These are phyloP conservation scores for Girardia tigrina DNA, from an alignment of 2,888 invertebrate genomes.

Conservation along the genomic window DNA sequence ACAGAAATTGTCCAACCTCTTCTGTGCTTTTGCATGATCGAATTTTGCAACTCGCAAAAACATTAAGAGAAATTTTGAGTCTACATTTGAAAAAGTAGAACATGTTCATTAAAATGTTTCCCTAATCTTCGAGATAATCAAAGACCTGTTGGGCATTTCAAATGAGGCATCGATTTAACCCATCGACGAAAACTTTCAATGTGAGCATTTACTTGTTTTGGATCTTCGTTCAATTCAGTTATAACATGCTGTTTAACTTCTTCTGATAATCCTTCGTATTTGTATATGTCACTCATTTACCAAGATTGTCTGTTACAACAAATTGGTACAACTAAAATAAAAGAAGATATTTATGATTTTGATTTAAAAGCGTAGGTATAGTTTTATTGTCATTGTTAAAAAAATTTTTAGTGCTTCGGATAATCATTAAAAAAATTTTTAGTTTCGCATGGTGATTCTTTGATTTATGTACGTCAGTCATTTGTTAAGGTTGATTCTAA, in stretches of 20 bases:
- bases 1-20: constrained; percentile 26
- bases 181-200: constrained; percentile 34
- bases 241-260: constrained; percentile 44
- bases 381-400: no score
- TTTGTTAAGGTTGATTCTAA: no score
- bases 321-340: no score
- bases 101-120: neutral
- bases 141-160: constrained; percentile 34
- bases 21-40: constrained; percentile 21
- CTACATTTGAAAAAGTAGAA: no score
- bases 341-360: no score
- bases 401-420: no score
- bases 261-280: neutral
- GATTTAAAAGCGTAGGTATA: no score
- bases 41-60: constrained; percentile 27
- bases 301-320: no score
- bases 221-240: constrained; percentile 55
- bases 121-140: neutral
- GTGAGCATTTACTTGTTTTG: constrained; percentile 41
- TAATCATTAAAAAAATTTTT: no score
- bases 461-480: no score
- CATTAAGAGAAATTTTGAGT: neutral
- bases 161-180: constrained; percentile 33
- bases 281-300: neutral
- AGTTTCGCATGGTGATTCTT: no score